Evolutionary conservation across 2,888 invertebrate genomes (phyloP).

Genomic region (Amblyjoppa fuscipennis): DNA sequence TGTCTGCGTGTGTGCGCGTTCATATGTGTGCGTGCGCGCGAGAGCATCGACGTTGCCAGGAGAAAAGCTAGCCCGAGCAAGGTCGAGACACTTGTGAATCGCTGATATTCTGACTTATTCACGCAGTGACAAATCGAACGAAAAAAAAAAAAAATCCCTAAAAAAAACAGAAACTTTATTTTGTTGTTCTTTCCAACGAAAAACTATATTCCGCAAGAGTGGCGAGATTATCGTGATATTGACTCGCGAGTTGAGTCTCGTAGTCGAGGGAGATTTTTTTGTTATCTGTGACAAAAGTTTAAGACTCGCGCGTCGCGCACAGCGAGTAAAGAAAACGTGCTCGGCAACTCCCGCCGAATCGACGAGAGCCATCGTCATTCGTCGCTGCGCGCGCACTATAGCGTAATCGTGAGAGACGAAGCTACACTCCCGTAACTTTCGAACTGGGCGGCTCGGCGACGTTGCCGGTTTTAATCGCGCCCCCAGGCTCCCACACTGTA

Average conservation of each 20-base stretch:
- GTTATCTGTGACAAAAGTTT: background rate
- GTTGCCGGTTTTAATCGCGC: conserved; percentile 64
- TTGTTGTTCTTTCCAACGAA: too few relatives aligned
- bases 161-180: background rate
- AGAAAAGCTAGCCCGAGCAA: conserved; percentile 52
- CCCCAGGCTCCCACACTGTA: conserved; percentile 35
- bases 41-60: conserved; percentile 62
- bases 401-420: conserved; percentile 19
- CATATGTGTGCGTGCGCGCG: background rate
- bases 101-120: background rate
- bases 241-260: background rate
- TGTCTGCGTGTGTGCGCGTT: background rate
- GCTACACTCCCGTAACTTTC: conserved; percentile 57
- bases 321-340: conserved; percentile 62
- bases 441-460: conserved; percentile 64
- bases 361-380: conserved; percentile 49
- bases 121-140: background rate
- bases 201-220: too few relatives aligned
- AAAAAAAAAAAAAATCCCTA: background rate
- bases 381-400: conserved; percentile 33
- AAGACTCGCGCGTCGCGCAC: conserved; percentile 4
- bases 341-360: conserved; percentile 68
- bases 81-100: conserved; percentile 12
- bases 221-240: background rate
- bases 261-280: background rate